phyloP scores from a whole-genome alignment of 2,113 vertebrate genomes.

The Drymodes brunneopygia region DNA sequence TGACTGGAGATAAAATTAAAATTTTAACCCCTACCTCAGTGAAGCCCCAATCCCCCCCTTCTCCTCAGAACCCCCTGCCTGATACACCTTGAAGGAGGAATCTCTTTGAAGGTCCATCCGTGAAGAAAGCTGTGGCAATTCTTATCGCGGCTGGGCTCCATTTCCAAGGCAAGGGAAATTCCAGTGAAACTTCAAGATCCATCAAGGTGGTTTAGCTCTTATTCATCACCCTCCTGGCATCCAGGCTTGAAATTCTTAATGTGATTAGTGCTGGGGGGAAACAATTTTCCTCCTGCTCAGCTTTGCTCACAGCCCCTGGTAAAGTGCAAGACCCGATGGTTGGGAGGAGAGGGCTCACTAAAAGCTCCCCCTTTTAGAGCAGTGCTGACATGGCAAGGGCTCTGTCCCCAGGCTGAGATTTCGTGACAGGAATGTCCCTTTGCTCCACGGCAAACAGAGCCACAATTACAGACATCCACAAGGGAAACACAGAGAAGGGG shows the following conservation, averaged over 20 bases:
- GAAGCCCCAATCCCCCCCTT: background rate
- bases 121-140: background rate
- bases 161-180: slow-evolving; percentile 19
- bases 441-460: background rate
- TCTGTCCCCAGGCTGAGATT: background rate
- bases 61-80: background rate
- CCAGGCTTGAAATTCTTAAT: slow-evolving; percentile 8
- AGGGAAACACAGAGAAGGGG: background rate
- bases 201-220: slow-evolving; percentile 29
- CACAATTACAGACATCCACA: background rate
- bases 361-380: background rate
- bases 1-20: background rate
- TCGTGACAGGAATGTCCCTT: background rate
- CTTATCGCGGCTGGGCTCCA: background rate
- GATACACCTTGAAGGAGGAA: background rate
- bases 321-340: background rate
- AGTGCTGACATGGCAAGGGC: background rate
- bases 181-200: background rate
- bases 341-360: background rate
- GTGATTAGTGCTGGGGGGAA: background rate
- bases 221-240: slow-evolving; percentile 14
- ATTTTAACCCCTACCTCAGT: background rate
- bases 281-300: background rate
- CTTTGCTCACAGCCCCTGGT: background rate
- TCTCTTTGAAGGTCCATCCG: background rate